Conservation (phyloP, 2,888 invertebrate genomes). For the Drosophila paramelanica region DNA sequence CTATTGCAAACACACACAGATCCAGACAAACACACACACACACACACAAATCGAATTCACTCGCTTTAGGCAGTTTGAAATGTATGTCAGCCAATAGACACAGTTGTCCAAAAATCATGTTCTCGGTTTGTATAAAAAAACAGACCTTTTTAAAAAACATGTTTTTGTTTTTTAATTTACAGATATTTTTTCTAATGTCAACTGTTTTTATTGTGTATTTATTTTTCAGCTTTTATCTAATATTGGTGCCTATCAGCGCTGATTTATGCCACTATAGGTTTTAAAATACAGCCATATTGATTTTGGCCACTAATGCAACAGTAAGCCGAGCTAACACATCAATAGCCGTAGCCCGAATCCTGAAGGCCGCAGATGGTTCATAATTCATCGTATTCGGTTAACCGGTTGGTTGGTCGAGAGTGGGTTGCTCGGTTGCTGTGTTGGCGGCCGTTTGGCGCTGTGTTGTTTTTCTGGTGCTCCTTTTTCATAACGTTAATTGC, state of each 20-base stretch:
- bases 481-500: conserved; percentile 71
- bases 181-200: too few species aligned
- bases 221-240: not conserved
- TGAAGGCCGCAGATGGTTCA: conserved; percentile 47
- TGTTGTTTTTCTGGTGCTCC: conserved; percentile 63
- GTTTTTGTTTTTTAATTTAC: too few species aligned
- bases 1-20: conserved; percentile 14
- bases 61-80: conserved; percentile 31
- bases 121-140: not conserved
- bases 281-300: conserved; percentile 30
- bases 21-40: conserved; percentile 3
- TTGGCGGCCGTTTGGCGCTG: conserved; percentile 51
- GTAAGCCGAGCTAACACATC: conserved; percentile 14
- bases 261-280: conserved; percentile 7
- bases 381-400: conserved; percentile 67
- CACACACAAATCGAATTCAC: not conserved
- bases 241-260: conserved; percentile 1
- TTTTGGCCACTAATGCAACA: conserved; percentile 31
- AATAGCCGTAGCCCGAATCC: not conserved
- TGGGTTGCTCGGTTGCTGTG: conserved; percentile 10
- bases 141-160: too few species aligned
- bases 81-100: conserved; percentile 9
- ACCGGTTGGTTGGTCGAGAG: conserved; percentile 39
- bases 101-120: not conserved
- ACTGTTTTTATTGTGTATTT: not conserved